These are phyloP conservation scores for Drosophila sturtevanti DNA, from an alignment of 1,140 invertebrate species.

Conservation along the genomic window DNA sequence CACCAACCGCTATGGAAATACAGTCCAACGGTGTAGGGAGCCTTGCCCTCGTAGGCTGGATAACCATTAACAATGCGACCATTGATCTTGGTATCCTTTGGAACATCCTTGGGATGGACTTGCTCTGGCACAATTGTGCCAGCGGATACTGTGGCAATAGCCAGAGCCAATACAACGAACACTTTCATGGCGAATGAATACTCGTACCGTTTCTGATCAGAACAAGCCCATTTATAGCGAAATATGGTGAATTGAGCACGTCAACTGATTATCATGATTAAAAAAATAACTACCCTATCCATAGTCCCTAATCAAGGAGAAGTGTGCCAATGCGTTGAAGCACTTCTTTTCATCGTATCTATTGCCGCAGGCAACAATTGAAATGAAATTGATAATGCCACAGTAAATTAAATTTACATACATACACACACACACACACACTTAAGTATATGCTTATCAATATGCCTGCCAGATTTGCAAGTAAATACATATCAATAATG, in stretches of 20 bases:
- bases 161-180: constrained; percentile 44
- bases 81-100: constrained; percentile 15
- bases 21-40: constrained; percentile 84
- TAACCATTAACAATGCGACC: constrained; percentile 67
- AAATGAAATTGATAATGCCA: background rate
- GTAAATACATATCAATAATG: background rate
- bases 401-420: background rate
- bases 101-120: constrained; percentile 35
- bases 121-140: constrained; percentile 1
- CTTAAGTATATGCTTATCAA: background rate
- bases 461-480: background rate
- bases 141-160: constrained; percentile 31
- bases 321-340: background rate
- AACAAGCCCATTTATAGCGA: background rate
- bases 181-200: constrained; percentile 40
- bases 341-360: background rate
- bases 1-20: constrained; percentile 74
- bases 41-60: constrained; percentile 74
- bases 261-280: background rate
- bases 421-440: too few species aligned
- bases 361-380: background rate
- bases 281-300: background rate
- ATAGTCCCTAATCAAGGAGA: constrained; percentile 3
- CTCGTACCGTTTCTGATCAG: background rate
- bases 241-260: background rate